A percentile compares a stretch with the other conserved stretches of the same genome.
These are phyloP conservation scores for Limenitis camilla DNA, from an alignment of 2,888 invertebrate genomes.

Conservation along the genomic window DNA sequence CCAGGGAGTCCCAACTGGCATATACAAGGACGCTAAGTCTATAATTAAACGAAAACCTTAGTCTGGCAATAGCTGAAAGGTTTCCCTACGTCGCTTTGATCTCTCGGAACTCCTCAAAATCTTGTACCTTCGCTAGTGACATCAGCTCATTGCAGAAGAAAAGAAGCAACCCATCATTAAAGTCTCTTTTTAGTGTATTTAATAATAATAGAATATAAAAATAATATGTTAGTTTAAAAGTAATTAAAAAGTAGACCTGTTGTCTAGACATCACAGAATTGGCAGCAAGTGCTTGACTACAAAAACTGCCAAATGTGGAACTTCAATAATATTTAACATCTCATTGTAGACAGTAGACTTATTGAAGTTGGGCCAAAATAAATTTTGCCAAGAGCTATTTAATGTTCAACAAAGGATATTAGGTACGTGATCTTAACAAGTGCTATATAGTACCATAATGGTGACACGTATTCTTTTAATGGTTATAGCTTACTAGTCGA, in stretches of 20 bases:
- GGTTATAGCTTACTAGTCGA: too few relatives aligned
- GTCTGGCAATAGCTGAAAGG: constrained; percentile 21
- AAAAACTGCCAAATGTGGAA: constrained; percentile 10
- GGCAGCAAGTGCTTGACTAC: constrained; percentile 19
- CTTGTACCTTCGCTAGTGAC: constrained; percentile 54
- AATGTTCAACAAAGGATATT: constrained; percentile 15
- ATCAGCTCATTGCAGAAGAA: constrained; percentile 51
- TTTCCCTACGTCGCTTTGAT: constrained; percentile 55
- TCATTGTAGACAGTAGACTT: constrained; percentile 5
- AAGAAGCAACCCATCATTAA: constrained; percentile 42
- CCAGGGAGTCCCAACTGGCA: constrained; percentile 31
- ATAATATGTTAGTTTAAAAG: background rate
- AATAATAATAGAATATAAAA: too few relatives aligned
- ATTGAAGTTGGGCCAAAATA: constrained; percentile 23
- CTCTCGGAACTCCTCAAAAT: constrained; percentile 38
- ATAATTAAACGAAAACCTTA: constrained; percentile 43
- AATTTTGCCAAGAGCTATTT: constrained; percentile 22
- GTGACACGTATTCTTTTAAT: background rate
- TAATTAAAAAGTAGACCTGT: constrained; percentile 2
- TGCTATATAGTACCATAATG: too few relatives aligned
- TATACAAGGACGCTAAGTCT: constrained; percentile 36
- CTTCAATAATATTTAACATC: constrained; percentile 20
- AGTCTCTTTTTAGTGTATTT: too few relatives aligned
- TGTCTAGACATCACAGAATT: constrained; percentile 22
- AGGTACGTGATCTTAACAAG: background rate